Conservation (phyloP, 2,113 vertebrate species). For the Burhinus oedicnemus region DNA sequence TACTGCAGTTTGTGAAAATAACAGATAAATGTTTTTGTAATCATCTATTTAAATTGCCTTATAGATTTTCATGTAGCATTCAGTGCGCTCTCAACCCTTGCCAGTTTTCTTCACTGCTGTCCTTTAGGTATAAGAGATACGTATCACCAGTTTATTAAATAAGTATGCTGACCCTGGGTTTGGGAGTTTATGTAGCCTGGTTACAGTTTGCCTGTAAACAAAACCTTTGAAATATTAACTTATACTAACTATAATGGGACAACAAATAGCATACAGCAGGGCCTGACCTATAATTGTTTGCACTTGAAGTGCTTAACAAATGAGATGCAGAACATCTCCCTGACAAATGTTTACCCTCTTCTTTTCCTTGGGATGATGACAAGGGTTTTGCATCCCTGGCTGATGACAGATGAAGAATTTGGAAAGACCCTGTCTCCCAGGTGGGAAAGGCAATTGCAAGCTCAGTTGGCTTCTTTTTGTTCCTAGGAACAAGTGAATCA, state of each 20-base stretch:
- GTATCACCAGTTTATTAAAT: background rate
- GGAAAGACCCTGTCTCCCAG: background rate
- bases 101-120: background rate
- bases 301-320: slow-evolving; percentile 16
- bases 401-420: slow-evolving; percentile 48
- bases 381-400: slow-evolving; percentile 16
- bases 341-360: slow-evolving; percentile 10
- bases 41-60: background rate
- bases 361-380: slow-evolving; percentile 31
- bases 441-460: slow-evolving; percentile 26
- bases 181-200: slow-evolving; percentile 26
- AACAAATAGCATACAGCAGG: slow-evolving; percentile 1
- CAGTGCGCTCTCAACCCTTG: background rate
- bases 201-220: slow-evolving; percentile 6
- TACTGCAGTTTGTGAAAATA: background rate
- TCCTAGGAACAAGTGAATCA: slow-evolving; percentile 17
- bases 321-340: background rate
- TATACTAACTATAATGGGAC: background rate
- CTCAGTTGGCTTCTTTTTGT: background rate
- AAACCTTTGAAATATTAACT: slow-evolving; percentile 23
- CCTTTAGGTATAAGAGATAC: slow-evolving; percentile 2
- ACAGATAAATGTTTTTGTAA: background rate
- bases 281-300: slow-evolving; percentile 13
- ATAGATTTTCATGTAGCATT: background rate
- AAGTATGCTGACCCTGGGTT: background rate